Base-by-base conservation (phyloP, 2,888 invertebrate species). In the Stenodera caucasica region DNA sequence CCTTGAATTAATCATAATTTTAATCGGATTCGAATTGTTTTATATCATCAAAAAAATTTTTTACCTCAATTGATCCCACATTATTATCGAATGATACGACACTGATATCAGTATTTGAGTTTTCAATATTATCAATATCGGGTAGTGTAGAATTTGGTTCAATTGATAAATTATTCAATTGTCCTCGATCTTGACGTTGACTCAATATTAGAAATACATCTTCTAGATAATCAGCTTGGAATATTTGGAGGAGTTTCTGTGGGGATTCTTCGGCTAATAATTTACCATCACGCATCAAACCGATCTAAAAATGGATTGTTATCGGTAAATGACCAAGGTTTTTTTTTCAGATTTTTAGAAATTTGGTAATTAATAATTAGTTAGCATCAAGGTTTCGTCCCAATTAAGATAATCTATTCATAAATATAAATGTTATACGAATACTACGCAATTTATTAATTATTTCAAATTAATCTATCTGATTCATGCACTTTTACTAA, bases 231-330 rank as follows among this genome's bases (percentile, higher is more conserved):
- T 86, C 84, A 53, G 88, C 88, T 68, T 90, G 86, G 73, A 88
- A 91, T 67, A 84, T 82, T 2, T 83, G 78, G 69, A 96, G 83
- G 12, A 96, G 84, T 63, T 86, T 84, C 9, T 81, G 81, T 0
- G 96, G 96, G 0, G 91, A 86, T 66, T 92, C 90, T 80, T 97
- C 96, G 0, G 94, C 94, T 58, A 97, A 77, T 21, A 97, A 82
- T 60, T 88, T 86, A 0, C 96, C 97, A 71, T 89, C 89, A 64
- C 96, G 85, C 85, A 97, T 90, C 53, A 97, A 82, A 40, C 96
- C 96, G 76, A 96, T 94, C 95, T 95, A 76, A 37, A 61, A 63
- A 11, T 21, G 4, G 30, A 8, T 30, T 30, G 9, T 8, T 1
- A 30, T 8, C 1, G 7, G 1, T 8, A 9, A 30, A 30, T 8